phyloP scores from a whole-genome alignment of 2,797 vertebrate genomes.

The Sebastiscus albofasciatus region DNA sequence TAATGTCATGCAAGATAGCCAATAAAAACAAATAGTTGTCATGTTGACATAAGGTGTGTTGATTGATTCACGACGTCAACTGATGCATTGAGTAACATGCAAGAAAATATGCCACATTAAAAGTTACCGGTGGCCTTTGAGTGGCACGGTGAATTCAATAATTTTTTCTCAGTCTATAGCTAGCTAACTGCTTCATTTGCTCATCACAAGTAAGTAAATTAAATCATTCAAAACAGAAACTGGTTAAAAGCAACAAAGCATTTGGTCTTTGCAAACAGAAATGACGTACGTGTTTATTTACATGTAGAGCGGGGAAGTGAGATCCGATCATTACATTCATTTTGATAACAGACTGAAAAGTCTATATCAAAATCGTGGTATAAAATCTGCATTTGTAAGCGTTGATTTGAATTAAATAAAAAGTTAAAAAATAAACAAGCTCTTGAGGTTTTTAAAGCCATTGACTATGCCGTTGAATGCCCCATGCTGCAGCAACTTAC shows the following conservation, averaged over 20 bases:
- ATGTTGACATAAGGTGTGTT: too few relatives aligned
- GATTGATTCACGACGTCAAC: too few relatives aligned
- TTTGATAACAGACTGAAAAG: neutral
- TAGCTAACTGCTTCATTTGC: neutral
- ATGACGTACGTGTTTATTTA: neutral
- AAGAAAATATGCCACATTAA: too few relatives aligned
- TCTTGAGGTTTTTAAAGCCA: neutral
- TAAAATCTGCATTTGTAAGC: neutral
- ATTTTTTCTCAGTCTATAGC: too few relatives aligned
- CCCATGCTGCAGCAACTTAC: constrained; percentile 78
- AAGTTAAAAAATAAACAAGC: neutral
- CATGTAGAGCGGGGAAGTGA: neutral
- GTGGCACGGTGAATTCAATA: too few relatives aligned
- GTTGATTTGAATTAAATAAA: neutral
- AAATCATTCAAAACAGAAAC: neutral
- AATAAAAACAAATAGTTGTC: too few relatives aligned
- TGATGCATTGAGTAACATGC: too few relatives aligned
- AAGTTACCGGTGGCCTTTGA: too few relatives aligned
- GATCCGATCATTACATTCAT: neutral
- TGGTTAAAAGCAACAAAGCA: neutral
- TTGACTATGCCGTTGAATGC: neutral
- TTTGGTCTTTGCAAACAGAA: neutral
- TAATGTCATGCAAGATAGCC: too few relatives aligned
- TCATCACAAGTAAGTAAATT: neutral
- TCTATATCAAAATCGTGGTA: neutral